Base-by-base conservation (phyloP, 2,797 vertebrate genomes). In the Alca torda region DNA sequence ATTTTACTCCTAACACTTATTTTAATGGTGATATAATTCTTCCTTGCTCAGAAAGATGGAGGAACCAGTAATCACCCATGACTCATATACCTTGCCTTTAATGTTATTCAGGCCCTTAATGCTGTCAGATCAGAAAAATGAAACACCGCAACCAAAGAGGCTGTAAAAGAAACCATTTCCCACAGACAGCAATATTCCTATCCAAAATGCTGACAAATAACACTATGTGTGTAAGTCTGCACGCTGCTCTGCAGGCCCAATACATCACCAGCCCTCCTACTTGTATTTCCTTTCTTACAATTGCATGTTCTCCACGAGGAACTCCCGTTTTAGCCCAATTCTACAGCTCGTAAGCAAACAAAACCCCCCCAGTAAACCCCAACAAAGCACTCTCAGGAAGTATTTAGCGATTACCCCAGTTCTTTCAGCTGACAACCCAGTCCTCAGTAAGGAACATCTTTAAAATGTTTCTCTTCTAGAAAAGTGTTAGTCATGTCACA, bases 141-240 rank as follows among this genome's bases (percentile, higher is more conserved):
- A 72, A 50, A 45, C 45, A 30, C 17, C 25, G 6, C 50, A 68
- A 64, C 30, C n/a, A 6, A 24, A 60, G 15, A 81, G 77, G 17
- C 24, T 39, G n/a, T 24, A 20, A 67, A 43, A 69, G 57, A 76
- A 75, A 39, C 41, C 16, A 2, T 9, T 56, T 19, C 57, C 73
- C 1, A 0, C 1, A 46, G 80, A 8, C 25, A 50, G 73, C 59
- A 53, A 9, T 7, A 45, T 30, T 79, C 33, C 63, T 50, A 5
- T 9, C 56, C 59, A 30, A 83, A 79, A 35, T 1, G n/a, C 86
- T 79, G 70, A 30, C 61, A 72, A 51, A 28, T 11, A 56, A 8
- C 2, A 9, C 35, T 10, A 10, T 2, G n/a, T 11, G 20, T n/a
- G n/a, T n/a, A 0, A n/a, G 61, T 3, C 12, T 3, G 11, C 1